Conservation (phyloP, 2,888 invertebrate species). For the Aelia acuminata region DNA sequence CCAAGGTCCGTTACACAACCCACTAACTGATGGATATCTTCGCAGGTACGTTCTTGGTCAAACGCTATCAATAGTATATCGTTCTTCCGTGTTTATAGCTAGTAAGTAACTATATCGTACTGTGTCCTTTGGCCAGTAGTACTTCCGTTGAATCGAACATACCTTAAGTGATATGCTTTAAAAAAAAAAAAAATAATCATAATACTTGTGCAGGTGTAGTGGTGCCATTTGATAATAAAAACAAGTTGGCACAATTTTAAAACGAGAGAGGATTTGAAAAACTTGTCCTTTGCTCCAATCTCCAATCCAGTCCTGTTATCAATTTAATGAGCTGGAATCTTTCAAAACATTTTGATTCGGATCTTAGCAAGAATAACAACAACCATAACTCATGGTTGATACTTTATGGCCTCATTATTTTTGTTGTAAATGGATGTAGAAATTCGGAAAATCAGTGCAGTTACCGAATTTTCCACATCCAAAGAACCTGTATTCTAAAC, state of each 20-base stretch:
- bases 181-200: not conserved
- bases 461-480: not conserved
- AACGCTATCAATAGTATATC: not conserved
- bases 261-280: not conserved
- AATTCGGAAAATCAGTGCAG: not conserved
- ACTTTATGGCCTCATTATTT: not conserved
- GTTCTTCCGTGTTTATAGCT: not conserved
- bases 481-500: no score
- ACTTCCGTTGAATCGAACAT: not conserved
- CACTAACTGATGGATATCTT: constrained; percentile 3
- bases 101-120: not conserved
- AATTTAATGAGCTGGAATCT: not conserved
- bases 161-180: not conserved
- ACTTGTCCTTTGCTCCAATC: not conserved
- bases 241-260: not conserved
- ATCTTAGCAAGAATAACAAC: not conserved
- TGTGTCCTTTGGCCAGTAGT: not conserved
- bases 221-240: not conserved
- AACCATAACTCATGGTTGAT: not conserved
- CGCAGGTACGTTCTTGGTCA: not conserved
- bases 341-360: not conserved
- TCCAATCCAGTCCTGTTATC: not conserved
- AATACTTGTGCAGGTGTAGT: not conserved
- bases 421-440: not conserved
- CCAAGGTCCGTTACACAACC: constrained; percentile 32